Conservation (phyloP, 2,113 vertebrate genomes). For the Lepus timidus region DNA sequence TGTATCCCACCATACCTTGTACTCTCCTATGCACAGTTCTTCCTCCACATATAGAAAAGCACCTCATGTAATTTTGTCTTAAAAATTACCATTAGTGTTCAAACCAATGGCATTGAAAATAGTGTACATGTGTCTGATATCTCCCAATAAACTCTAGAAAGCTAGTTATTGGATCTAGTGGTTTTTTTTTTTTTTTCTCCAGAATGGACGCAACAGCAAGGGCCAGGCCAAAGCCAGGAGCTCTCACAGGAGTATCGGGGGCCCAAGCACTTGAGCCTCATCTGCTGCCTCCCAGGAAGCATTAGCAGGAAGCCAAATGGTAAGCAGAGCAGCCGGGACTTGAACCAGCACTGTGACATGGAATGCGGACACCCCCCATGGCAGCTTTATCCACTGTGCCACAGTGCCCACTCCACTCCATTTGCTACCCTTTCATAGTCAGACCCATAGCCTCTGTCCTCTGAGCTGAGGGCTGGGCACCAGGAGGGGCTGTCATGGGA, state of each 20-base stretch:
- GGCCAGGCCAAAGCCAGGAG: too few species aligned
- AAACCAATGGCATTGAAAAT: neutral
- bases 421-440: too few species aligned
- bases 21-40: neutral
- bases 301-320: too few species aligned
- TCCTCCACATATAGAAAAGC: neutral
- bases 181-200: too few species aligned
- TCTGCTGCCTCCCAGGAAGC: too few species aligned
- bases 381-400: too few species aligned
- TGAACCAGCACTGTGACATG: too few species aligned
- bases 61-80: neutral
- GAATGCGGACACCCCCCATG: too few species aligned
- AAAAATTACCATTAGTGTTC: neutral
- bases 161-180: neutral
- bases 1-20: neutral
- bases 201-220: too few species aligned
- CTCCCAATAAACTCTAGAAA: neutral
- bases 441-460: neutral
- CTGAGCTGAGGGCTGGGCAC: slow-evolving; percentile 27
- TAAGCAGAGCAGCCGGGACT: too few species aligned
- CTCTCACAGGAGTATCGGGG: too few species aligned
- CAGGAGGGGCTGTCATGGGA: slow-evolving; percentile 67
- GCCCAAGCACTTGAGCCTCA: too few species aligned
- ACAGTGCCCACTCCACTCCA: neutral
- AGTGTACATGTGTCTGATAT: neutral